phyloP scores from a whole-genome alignment of 2,797 vertebrate species.

The Danio tinwini region DNA sequence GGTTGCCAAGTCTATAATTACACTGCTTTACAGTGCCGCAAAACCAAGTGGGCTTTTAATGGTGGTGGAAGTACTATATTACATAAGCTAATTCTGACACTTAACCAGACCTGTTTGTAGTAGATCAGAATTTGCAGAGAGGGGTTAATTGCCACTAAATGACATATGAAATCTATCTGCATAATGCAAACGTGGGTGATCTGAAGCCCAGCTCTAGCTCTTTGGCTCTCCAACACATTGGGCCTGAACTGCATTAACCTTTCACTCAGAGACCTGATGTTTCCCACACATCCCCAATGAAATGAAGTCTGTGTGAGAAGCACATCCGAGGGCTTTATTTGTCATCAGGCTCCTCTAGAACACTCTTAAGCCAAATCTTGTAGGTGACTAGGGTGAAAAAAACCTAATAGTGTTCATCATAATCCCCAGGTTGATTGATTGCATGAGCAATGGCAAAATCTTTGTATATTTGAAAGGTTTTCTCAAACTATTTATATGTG shows the following conservation, averaged over 20 bases:
- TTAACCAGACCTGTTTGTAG: slow-evolving; percentile 3
- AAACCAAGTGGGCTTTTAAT: slow-evolving; percentile 23
- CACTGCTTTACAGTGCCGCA: neutral
- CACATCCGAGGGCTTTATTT: slow-evolving; percentile 26
- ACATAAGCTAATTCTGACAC: neutral
- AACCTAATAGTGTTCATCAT: too few species aligned
- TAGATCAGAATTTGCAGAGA: slow-evolving; percentile 8
- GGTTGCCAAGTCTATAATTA: neutral
- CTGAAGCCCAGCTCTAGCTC: slow-evolving; percentile 2
- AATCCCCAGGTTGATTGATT: too few species aligned
- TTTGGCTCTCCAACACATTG: neutral
- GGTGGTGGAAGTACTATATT: slow-evolving; percentile 13
- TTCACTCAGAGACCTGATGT: neutral
- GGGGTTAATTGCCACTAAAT: slow-evolving; percentile 36
- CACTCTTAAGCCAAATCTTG: neutral
- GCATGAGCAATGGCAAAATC: too few species aligned
- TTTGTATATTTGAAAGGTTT: too few species aligned
- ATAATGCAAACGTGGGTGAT: slow-evolving; percentile 26
- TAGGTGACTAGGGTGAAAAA: too few species aligned
- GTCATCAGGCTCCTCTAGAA: slow-evolving; percentile 2
- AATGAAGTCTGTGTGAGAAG: slow-evolving; percentile 7
- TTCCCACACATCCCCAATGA: slow-evolving; percentile 18
- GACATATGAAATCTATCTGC: slow-evolving; percentile 5
- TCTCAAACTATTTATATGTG: too few species aligned
- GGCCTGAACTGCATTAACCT: slow-evolving; percentile 39